Conservation (phyloP, 2,113 vertebrate genomes). For the Tauraco erythrolophus region DNA sequence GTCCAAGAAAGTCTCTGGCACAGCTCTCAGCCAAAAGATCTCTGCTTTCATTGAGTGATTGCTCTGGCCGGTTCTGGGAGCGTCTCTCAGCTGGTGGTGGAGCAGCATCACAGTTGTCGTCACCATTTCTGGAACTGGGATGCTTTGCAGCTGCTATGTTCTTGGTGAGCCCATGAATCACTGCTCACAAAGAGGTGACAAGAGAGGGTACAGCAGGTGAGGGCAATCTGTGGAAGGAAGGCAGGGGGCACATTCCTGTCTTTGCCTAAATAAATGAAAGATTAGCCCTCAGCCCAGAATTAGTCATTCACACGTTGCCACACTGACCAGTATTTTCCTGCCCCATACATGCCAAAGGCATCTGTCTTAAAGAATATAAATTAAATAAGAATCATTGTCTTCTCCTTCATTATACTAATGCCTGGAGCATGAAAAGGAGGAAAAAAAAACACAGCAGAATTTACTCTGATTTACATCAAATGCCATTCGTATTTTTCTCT, state of each 20-base stretch:
- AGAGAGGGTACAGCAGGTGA: neutral
- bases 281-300: neutral
- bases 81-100: neutral
- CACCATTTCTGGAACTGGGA: neutral
- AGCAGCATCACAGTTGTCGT: neutral
- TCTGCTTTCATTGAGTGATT: neutral
- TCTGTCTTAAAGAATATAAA: neutral
- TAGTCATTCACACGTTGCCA: neutral
- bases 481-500: neutral
- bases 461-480: slow-evolving; percentile 4
- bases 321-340: neutral
- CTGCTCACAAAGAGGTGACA: neutral
- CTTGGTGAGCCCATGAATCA: neutral
- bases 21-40: neutral
- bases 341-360: neutral
- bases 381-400: neutral
- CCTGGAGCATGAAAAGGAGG: neutral
- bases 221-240: neutral
- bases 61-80: neutral
- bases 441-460: neutral
- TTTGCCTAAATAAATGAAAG: neutral
- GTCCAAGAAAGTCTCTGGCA: neutral
- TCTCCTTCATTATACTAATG: neutral
- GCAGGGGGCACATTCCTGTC: neutral
- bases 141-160: neutral